Percentiles rank a stretch among this genome's conserved stretches.
phyloP scores from a whole-genome alignment of 2,888 invertebrate species.

The Dicyrtomina minuta region DNA sequence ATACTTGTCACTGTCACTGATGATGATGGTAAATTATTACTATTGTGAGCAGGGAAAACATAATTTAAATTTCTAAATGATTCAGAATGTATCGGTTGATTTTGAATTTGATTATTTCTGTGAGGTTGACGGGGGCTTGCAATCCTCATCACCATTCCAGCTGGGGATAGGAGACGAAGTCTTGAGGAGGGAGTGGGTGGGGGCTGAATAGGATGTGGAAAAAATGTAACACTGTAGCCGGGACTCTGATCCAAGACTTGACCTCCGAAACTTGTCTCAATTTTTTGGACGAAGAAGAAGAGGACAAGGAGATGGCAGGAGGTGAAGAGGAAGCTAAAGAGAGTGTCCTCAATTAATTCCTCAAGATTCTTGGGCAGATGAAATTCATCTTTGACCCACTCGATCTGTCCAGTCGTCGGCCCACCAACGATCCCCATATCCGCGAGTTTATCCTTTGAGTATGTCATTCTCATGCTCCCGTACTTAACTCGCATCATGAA shows the following conservation, averaged over 20 bases:
- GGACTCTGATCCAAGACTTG: constrained; percentile 8
- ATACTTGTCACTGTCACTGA: too few relatives aligned
- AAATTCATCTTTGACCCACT: constrained; percentile 7
- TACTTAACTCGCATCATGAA: not conserved
- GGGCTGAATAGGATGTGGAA: constrained; percentile 1
- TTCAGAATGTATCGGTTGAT: too few relatives aligned
- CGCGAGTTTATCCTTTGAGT: too few relatives aligned
- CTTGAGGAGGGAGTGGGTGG: not conserved
- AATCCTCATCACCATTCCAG: too few relatives aligned
- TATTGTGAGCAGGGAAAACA: too few relatives aligned
- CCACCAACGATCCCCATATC: not conserved
- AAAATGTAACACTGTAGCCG: not conserved
- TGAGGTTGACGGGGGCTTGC: too few relatives aligned
- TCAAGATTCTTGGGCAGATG: not conserved
- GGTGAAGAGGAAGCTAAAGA: not conserved
- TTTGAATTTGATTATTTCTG: too few relatives aligned
- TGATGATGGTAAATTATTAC: too few relatives aligned
- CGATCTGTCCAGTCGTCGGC: not conserved
- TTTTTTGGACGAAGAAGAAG: constrained; percentile 8
- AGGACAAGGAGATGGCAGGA: not conserved
- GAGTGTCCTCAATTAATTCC: not conserved
- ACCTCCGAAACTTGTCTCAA: not conserved
- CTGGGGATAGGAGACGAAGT: too few relatives aligned
- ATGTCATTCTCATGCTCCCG: not conserved
- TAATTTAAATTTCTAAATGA: too few relatives aligned